Conservation (phyloP, 2,113 vertebrate species). For the Elaphurus davidianus region DNA sequence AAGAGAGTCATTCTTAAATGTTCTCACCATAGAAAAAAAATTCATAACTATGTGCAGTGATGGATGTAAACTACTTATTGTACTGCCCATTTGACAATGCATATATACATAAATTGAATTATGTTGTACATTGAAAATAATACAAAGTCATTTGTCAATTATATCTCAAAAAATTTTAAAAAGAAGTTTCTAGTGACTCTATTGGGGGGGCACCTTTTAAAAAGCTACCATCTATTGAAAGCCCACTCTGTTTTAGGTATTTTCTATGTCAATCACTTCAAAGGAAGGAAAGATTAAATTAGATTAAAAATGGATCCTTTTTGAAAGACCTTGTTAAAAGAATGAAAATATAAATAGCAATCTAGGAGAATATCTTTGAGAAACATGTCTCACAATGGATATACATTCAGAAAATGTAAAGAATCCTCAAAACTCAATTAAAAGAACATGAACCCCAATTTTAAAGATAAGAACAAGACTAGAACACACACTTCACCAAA, state of each 20-base stretch:
- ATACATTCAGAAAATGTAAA: neutral
- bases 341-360: neutral
- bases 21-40: neutral
- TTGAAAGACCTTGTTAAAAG: neutral
- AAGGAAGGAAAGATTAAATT: neutral
- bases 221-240: neutral
- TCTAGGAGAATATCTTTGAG: neutral
- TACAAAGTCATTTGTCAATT: neutral
- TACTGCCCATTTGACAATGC: neutral
- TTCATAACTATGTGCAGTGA: neutral
- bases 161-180: neutral
- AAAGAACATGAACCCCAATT: neutral
- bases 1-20: neutral
- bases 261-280: neutral
- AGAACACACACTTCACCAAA: neutral
- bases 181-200: neutral
- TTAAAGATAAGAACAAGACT: neutral
- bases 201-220: neutral
- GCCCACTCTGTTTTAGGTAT: neutral
- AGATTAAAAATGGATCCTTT: neutral
- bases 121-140: neutral
- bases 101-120: neutral
- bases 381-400: neutral
- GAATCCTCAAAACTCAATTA: neutral
- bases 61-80: neutral